These are phyloP conservation scores for Ennomos quercinarius DNA, from an alignment of 2,888 invertebrate genomes.

Conservation along the genomic window DNA sequence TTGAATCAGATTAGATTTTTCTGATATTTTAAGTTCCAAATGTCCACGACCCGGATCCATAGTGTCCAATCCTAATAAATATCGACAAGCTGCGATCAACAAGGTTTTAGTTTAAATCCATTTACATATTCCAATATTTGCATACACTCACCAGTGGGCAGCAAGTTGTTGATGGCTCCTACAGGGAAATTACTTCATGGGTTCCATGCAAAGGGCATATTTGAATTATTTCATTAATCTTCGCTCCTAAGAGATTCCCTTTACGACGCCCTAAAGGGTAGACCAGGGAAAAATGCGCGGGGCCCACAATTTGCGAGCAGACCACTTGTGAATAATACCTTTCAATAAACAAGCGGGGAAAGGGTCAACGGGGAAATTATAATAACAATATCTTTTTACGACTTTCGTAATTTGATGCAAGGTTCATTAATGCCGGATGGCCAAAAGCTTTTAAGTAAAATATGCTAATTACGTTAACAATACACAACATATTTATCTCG, in stretches of 20 bases:
- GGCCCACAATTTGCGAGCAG: slow-evolving; percentile 47
- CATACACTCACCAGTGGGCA: slow-evolving; percentile 35
- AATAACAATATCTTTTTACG: slow-evolving; percentile 34
- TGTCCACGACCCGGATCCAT: too few species aligned
- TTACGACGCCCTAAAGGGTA: slow-evolving; percentile 53
- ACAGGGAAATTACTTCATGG: slow-evolving; percentile 55
- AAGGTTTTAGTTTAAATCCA: slow-evolving; percentile 29
- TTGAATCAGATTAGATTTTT: too few species aligned
- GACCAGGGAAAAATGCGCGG: slow-evolving; percentile 48
- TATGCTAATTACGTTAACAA: background rate
- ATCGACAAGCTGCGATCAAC: too few species aligned
- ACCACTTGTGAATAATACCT: slow-evolving; percentile 41
- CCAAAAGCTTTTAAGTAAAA: slow-evolving; percentile 6
- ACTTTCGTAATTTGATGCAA: slow-evolving; percentile 26
- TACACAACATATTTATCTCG: too few species aligned
- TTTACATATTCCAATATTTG: slow-evolving; percentile 39
- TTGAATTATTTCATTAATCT: slow-evolving; percentile 58
- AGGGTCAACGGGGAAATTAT: slow-evolving; percentile 39
- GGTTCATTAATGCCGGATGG: slow-evolving; percentile 23
- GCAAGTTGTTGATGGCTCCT: slow-evolving; percentile 37
- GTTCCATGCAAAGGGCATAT: slow-evolving; percentile 50
- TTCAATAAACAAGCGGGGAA: slow-evolving; percentile 40
- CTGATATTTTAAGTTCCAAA: too few species aligned
- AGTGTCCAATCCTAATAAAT: too few species aligned
- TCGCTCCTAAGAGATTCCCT: slow-evolving; percentile 53